Evolutionary conservation across 2,888 invertebrate species (phyloP), one percentile per base, ranked within the genome.

Genomic region (Luperina testacea): DNA sequence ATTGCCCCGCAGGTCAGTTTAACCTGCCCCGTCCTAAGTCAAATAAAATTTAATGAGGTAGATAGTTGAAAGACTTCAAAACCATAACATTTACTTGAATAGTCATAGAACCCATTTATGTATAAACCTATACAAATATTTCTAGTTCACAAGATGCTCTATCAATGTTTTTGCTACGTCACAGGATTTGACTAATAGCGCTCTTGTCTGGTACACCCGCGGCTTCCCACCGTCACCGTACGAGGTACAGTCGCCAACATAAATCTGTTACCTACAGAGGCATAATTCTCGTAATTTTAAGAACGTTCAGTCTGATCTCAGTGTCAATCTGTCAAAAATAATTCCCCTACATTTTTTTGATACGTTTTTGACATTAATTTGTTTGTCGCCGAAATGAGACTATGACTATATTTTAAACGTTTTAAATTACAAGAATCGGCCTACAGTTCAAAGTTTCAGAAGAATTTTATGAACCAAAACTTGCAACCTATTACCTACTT

Each of bases 101-200:
- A 63, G 17, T 80, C n/a, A 59, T 64, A 69, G 20, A 72, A 63
- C 9, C 24, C 5, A 68, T 69, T 15, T 45, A 45, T 2, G 9
- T 64, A 65, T 0, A 67, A 0, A 63, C 17, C 9, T 57, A 72
- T 61, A 64, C 53, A 32, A 72, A 70, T 53, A 68, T 72, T 70
- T 38, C 64, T 75, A 78, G 63, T 71, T 45, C 64, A 38, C 69
- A 45, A 77, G 70, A 75, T 85, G 88, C 74, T 84, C 78, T 76
- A 82, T 83, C 75, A 86, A 83, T 80, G 93, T 95, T 94, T 94
- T 95, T 94, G 94, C 92, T 90, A 90, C 90, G 92, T 92, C 92
- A 92, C 91, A 93, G 93, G 93, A 95, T 95, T 95, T 96, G 95
- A 96, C 94, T 95, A 96, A 96, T 96, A 94, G 93, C 88, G 17